These are phyloP conservation scores for Pandemis heparana DNA, from an alignment of 2,888 invertebrate species.

Conservation along the genomic window DNA sequence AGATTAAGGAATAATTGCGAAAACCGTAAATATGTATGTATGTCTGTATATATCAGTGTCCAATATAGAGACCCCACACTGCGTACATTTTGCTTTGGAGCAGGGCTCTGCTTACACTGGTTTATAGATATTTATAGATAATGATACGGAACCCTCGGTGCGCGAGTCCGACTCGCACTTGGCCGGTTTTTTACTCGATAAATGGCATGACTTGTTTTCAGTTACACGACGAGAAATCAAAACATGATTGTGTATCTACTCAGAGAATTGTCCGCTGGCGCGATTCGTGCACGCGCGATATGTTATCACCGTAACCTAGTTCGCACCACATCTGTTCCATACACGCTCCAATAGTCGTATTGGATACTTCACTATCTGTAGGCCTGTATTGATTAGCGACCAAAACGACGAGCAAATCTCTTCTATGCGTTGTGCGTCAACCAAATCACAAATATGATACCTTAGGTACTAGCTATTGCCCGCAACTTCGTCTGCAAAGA, in stretches of 20 bases:
- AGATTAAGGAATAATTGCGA: too few species aligned
- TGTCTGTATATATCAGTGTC: too few species aligned
- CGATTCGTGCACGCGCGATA: conserved; percentile 55
- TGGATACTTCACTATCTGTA: conserved; percentile 28
- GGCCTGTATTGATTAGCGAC: conserved; percentile 33
- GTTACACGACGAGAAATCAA: conserved; percentile 23
- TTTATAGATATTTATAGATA: too few species aligned
- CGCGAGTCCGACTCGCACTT: too few species aligned
- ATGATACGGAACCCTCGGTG: too few species aligned
- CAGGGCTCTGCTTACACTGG: too few species aligned
- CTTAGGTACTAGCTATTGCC: neutral
- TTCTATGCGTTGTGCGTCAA: neutral
- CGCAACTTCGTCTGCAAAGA: too few species aligned
- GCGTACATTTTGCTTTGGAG: too few species aligned
- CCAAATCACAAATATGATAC: neutral
- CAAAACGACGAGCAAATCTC: conserved; percentile 32
- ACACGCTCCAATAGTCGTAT: conserved; percentile 58
- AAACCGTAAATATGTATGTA: too few species aligned
- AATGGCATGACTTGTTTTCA: neutral
- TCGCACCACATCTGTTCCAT: conserved; percentile 73
- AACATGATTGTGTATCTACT: conserved; percentile 20
- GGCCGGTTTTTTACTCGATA: too few species aligned
- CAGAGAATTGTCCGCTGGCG: conserved; percentile 28
- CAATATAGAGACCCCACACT: too few species aligned
- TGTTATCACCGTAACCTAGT: conserved; percentile 80